Evolutionary conservation across 2,797 vertebrate species (phyloP).

Genomic region (Notoglanidium macrostoma): DNA sequence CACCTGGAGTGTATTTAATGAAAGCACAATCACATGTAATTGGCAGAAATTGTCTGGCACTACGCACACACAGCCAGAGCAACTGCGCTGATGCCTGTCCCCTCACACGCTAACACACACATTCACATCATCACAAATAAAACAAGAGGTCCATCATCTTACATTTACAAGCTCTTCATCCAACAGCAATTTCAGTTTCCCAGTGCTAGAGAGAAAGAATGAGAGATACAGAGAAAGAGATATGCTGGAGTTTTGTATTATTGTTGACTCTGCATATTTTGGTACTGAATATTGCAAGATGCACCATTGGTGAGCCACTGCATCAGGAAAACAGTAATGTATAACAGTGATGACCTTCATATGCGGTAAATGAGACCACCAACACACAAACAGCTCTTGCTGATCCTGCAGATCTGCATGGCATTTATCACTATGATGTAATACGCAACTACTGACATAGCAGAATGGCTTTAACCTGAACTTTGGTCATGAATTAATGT

Average conservation of each 20-base stretch:
- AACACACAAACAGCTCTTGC: slow-evolving; percentile 27
- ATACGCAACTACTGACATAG: slow-evolving; percentile 17
- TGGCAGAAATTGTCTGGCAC: slow-evolving; percentile 59
- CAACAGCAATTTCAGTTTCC: slow-evolving; percentile 25
- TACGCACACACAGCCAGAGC: slow-evolving; percentile 48
- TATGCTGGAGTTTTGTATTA: background rate
- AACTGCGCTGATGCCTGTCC: slow-evolving; percentile 45
- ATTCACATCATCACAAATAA: slow-evolving; percentile 36
- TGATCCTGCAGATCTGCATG: slow-evolving; percentile 21
- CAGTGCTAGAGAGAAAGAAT: background rate
- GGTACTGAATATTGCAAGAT: slow-evolving; percentile 1
- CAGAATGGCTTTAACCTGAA: slow-evolving; percentile 7
- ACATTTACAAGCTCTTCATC: slow-evolving; percentile 29
- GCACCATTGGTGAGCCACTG: slow-evolving; percentile 24
- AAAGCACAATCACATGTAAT: slow-evolving; percentile 65
- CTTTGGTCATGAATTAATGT: slow-evolving; percentile 41
- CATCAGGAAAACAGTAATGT: slow-evolving; percentile 7
- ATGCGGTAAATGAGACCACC: slow-evolving; percentile 41
- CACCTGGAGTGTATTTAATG: slow-evolving; percentile 66
- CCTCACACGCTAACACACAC: slow-evolving; percentile 21
- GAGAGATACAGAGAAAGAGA: background rate
- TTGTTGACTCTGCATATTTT: slow-evolving; percentile 30
- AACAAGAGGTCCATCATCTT: slow-evolving; percentile 21
- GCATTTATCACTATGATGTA: slow-evolving; percentile 15
- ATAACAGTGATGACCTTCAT: slow-evolving; percentile 37